Base-by-base conservation (phyloP, 2,888 invertebrate genomes). In the Eubasilissa splendida region DNA sequence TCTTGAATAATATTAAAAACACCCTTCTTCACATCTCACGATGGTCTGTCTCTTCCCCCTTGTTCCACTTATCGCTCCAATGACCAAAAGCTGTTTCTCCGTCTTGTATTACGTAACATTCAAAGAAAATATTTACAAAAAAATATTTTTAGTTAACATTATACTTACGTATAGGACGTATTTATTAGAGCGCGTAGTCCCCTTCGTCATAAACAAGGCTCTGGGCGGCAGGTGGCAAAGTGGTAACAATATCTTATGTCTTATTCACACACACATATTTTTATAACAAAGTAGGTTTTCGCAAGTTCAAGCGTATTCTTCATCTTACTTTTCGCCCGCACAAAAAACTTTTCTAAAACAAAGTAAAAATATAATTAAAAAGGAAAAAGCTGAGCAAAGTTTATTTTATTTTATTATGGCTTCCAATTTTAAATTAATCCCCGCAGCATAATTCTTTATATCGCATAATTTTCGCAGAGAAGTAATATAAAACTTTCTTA, bases 211-310 rank as follows among this genome's bases (percentile, higher is more conserved):
- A 81, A 81, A 81, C 78, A 81, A 81, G 70, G 60, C 66, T 50
- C 63, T 60, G 59, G 60, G 52, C 80, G 58, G 82, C 82, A 80
- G 82, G 82, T 82, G 82, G 79, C 82, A 73, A 82, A 56, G 73
- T 77, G 71, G 79, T 66, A 53, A 79, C 76, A 79, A 66, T 79
- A 75, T 73, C 70, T 74, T 76, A 56, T 73, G 79, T 66, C 79
- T 76, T 76, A 68, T 78, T 78, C 75, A 74, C 74, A 53, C 71
- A 63, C 65, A 54, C 66, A 56, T 65, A 5, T 42, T 42, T 42
- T 42, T 42, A 42, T 7, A 42, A 50, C 50, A n/a, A 59, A 74
- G 42, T 54, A 70, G 9, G 54, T 54, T 53, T 54, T 53, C 53
- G 10, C 70, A 70, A 70, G 70, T n/a, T 58, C 58, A 70, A 14